These are phyloP conservation scores for Drosophila yooni DNA, from an alignment of 2,888 invertebrate genomes.

Conservation along the genomic window DNA sequence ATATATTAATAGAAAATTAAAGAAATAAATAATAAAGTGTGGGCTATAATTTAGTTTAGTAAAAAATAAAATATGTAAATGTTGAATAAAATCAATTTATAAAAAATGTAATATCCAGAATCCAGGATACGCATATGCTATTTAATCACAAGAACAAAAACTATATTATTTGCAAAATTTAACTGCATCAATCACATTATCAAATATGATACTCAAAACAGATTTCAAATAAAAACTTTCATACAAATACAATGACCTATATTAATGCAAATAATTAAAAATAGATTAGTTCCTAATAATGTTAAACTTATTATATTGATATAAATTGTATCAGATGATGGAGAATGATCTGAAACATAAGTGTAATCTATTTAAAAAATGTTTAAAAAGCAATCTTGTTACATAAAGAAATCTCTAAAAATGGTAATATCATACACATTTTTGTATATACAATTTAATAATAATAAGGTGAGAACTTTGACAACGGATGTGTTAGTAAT, in stretches of 20 bases:
- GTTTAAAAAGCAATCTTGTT: neutral
- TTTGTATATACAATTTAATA: neutral
- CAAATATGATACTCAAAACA: neutral
- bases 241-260: neutral
- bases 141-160: neutral
- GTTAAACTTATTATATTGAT: neutral
- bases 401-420: neutral
- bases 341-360: neutral
- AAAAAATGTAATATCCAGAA: neutral
- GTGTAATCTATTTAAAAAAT: neutral
- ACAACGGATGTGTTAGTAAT: neutral
- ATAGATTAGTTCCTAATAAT: neutral
- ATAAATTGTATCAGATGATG: neutral
- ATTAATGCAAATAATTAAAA: neutral
- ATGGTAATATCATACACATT: neutral
- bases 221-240: neutral
- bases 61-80: neutral
- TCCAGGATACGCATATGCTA: neutral
- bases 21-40: neutral
- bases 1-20: neutral
- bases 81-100: neutral
- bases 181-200: neutral
- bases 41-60: neutral
- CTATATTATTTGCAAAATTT: neutral
- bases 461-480: neutral